Conservation (phyloP, 2,888 invertebrate species). For the Podabrus alpinus region DNA sequence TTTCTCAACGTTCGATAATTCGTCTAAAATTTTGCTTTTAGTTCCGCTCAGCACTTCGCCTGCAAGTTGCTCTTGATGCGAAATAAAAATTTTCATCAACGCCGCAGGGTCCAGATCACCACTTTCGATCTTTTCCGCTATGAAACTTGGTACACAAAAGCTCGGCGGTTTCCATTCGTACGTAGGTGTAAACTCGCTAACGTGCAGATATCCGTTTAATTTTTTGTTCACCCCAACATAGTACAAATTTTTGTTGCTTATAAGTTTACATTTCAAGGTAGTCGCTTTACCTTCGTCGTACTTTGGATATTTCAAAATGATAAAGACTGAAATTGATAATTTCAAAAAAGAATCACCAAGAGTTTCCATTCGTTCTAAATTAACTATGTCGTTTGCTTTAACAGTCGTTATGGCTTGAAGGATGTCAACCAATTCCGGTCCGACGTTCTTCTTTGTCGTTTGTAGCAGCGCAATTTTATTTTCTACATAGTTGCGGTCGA, state of each 20-base stretch:
- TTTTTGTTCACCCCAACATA: slow-evolving; percentile 65
- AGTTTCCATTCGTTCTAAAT: slow-evolving; percentile 83
- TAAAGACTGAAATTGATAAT: slow-evolving; percentile 72
- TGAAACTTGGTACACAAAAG: slow-evolving; percentile 63
- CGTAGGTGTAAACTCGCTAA: slow-evolving; percentile 66
- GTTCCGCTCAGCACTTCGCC: slow-evolving; percentile 43
- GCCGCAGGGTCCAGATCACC: slow-evolving; percentile 57
- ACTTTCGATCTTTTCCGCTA: slow-evolving; percentile 55
- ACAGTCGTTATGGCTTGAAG: slow-evolving; percentile 72
- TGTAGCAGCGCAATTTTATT: slow-evolving; percentile 32
- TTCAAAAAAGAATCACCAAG: slow-evolving; percentile 91
- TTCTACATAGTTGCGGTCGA: slow-evolving; percentile 39
- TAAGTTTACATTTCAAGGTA: slow-evolving; percentile 68
- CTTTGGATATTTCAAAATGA: slow-evolving; percentile 70
- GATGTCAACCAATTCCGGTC: slow-evolving; percentile 59
- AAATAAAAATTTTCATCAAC: slow-evolving; percentile 57
- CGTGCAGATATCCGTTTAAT: slow-evolving; percentile 66
- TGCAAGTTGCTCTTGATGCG: slow-evolving; percentile 53
- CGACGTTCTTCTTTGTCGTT: slow-evolving; percentile 34
- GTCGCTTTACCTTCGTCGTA: slow-evolving; percentile 82
- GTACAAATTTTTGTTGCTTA: slow-evolving; percentile 86
- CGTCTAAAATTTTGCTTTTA: slow-evolving; percentile 36
- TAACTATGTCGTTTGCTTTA: slow-evolving; percentile 73
- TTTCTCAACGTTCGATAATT: slow-evolving; percentile 15
- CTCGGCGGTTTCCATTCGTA: slow-evolving; percentile 81